Conservation (phyloP, 2,113 vertebrate species). For the Rhinoptilus africanus region DNA sequence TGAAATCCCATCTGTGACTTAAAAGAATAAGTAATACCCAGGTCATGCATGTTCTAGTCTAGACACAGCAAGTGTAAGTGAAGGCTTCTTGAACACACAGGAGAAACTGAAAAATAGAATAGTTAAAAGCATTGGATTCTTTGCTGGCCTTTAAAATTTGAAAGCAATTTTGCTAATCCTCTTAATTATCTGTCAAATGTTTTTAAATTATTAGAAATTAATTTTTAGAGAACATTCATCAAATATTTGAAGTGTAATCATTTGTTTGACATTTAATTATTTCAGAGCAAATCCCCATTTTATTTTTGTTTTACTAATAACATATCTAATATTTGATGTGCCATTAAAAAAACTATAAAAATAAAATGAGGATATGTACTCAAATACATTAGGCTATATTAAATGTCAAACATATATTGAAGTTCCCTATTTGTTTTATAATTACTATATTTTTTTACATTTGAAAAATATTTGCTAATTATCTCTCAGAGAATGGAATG, state of each 20-base stretch:
- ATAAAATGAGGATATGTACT: constrained; percentile 7
- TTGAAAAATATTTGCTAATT: constrained; percentile 20
- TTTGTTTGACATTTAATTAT: constrained; percentile 51
- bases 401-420: constrained; percentile 30
- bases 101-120: neutral
- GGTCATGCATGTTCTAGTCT: neutral
- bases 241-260: constrained; percentile 49
- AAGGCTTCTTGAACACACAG: neutral
- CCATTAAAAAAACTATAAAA: constrained; percentile 33
- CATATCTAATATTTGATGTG: constrained; percentile 31
- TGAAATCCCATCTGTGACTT: neutral
- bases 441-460: constrained; percentile 4
- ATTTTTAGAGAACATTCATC: constrained; percentile 29
- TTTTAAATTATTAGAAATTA: constrained; percentile 39
- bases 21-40: neutral
- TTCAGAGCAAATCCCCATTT: constrained; percentile 30
- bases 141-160: neutral
- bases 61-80: neutral
- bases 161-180: constrained; percentile 26
- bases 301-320: constrained; percentile 49
- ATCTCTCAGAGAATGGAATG: neutral
- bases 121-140: neutral
- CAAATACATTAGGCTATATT: constrained; percentile 48
- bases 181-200: constrained; percentile 31
- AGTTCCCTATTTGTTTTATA: constrained; percentile 16